A percentile compares a stretch with the other conserved stretches of the same genome.
These are phyloP conservation scores for Rhynchotus rufescens DNA, from an alignment of 2,797 vertebrate genomes.

Conservation along the genomic window DNA sequence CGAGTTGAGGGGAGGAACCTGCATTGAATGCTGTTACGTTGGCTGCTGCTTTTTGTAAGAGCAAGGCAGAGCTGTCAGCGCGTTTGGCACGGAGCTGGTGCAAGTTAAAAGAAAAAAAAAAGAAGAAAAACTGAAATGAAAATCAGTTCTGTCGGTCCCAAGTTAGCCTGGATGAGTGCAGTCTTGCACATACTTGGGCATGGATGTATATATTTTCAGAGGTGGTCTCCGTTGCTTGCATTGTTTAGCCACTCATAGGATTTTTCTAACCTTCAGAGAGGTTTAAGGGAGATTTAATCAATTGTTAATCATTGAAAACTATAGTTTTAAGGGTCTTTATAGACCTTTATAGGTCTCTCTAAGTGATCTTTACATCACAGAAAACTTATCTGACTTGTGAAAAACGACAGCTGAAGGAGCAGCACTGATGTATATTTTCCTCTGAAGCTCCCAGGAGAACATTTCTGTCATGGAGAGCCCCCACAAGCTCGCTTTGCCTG, in stretches of 20 bases:
- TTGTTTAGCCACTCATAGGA: background rate
- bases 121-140: background rate
- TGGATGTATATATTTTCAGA: background rate
- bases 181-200: background rate
- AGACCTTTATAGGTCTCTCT: background rate
- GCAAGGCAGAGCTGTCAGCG: background rate
- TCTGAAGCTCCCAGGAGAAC: background rate
- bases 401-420: slow-evolving; percentile 22
- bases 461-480: slow-evolving; percentile 21
- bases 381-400: slow-evolving; percentile 10
- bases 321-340: background rate
- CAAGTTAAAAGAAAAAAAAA: fast-evolving
- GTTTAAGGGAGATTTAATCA: background rate
- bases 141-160: background rate
- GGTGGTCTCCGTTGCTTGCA: background rate
- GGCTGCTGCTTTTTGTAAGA: background rate
- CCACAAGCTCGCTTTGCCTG: background rate
- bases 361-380: background rate
- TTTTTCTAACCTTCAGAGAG: background rate
- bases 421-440: background rate
- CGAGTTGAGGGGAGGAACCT: background rate
- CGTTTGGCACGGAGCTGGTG: background rate
- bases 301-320: background rate
- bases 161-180: background rate
- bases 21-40: background rate